These are phyloP conservation scores for Ciona savignyi DNA, from an alignment of 23 tunicate genomes.

Conservation along the genomic window DNA sequence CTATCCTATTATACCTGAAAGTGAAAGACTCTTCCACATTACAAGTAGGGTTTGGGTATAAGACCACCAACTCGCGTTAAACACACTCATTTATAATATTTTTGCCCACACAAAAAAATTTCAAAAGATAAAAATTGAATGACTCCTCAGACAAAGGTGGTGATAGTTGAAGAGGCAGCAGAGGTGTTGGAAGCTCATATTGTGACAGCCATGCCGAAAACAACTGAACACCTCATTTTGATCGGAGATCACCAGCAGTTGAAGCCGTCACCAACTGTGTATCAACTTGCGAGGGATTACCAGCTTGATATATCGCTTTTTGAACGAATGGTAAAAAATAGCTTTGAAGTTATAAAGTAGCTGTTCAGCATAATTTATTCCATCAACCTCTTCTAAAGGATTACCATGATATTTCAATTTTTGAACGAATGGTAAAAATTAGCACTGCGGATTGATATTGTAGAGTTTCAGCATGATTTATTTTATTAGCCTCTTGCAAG, in stretches of 20 bases:
- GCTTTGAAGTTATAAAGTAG: neutral
- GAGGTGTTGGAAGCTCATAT: constrained; percentile 90
- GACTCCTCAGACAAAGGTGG: constrained; percentile 36
- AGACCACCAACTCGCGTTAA: too few species aligned
- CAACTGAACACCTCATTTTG: constrained; percentile 75
- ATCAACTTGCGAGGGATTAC: constrained; percentile 58
- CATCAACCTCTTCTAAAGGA: too few species aligned
- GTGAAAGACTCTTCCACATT: too few species aligned
- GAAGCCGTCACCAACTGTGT: constrained; percentile 78
- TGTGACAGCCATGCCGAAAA: constrained; percentile 69
- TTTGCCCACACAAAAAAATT: too few species aligned
- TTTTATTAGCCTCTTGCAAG: too few species aligned
- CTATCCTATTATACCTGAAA: too few species aligned
- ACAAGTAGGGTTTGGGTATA: too few species aligned
- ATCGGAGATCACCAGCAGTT: constrained; percentile 95
- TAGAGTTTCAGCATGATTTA: too few species aligned
- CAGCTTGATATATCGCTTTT: constrained; percentile 78
- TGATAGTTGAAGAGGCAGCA: constrained; percentile 90
- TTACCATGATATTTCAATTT: too few species aligned
- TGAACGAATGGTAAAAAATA: constrained; percentile 64
- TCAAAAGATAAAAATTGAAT: too few species aligned
- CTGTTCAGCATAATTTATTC: neutral
- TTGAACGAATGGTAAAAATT: neutral
- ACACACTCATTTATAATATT: too few species aligned
- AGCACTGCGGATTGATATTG: too few species aligned